Evolutionary conservation across 2,888 invertebrate genomes (phyloP).

Genomic region (Xestobium rufovillosum): DNA sequence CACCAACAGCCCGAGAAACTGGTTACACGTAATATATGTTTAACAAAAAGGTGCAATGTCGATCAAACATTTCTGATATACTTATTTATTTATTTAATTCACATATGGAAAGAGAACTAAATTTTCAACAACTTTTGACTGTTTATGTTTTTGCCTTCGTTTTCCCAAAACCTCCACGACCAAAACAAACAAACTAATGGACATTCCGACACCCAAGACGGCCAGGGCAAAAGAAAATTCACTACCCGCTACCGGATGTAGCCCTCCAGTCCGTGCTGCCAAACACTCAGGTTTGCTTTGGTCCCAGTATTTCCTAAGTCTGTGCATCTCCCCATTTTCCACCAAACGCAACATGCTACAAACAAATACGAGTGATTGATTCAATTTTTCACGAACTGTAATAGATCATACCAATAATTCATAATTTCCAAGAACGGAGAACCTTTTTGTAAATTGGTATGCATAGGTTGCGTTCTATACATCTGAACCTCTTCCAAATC

Average conservation of each 20-base stretch:
- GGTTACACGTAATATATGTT: too few species aligned
- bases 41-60: too few species aligned
- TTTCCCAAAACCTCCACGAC: too few species aligned
- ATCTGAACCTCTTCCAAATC: conserved; percentile 57
- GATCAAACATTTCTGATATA: too few species aligned
- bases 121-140: too few species aligned
- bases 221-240: conserved; percentile 54
- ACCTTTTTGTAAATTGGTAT: conserved; percentile 49
- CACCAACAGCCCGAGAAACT: too few species aligned
- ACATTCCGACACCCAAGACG: conserved; percentile 46
- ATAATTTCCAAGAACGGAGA: conserved; percentile 58
- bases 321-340: conserved; percentile 53
- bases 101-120: too few species aligned
- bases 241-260: conserved; percentile 49
- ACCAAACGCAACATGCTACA: conserved; percentile 51
- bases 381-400: not conserved
- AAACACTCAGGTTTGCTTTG: conserved; percentile 53
- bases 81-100: too few species aligned
- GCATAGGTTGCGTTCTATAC: conserved; percentile 53
- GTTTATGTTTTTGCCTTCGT: too few species aligned
- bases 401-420: conserved; percentile 48
- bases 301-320: conserved; percentile 53
- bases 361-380: conserved; percentile 20
- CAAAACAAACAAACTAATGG: conserved; percentile 39
- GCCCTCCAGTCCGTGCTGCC: conserved; percentile 42